Evolutionary conservation across 2,113 vertebrate species (phyloP).

Genomic region (Sciurus niger): DNA sequence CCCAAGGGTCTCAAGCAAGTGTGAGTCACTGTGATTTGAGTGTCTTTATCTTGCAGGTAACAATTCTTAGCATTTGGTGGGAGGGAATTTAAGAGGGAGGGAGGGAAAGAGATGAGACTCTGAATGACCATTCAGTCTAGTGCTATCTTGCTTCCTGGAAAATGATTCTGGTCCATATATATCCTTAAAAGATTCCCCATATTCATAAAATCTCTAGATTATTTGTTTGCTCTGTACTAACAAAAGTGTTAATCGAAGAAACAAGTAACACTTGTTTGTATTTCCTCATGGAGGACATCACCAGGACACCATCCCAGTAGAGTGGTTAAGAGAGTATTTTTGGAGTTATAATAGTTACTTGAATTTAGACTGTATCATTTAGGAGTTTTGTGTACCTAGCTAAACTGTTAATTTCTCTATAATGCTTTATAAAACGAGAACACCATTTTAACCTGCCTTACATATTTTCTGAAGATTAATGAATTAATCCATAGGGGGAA

Average conservation of each 20-base stretch:
- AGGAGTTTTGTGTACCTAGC: background rate
- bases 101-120: background rate
- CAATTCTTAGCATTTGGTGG: background rate
- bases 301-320: too few species aligned
- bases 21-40: too few species aligned
- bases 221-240: background rate
- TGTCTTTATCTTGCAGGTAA: background rate
- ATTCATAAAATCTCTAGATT: background rate
- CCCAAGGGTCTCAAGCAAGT: background rate
- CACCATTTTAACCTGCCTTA: background rate
- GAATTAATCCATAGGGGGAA: background rate
- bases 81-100: too few species aligned
- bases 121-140: background rate
- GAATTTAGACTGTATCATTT: background rate
- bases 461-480: background rate
- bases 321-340: background rate
- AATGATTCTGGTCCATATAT: background rate
- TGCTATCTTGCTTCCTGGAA: background rate
- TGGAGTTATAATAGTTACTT: background rate
- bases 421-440: background rate
- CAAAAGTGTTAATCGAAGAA: background rate
- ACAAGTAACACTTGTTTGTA: too few species aligned
- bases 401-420: background rate
- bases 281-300: background rate
- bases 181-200: background rate